phyloP scores from a whole-genome alignment of 2,888 invertebrate genomes.

The Phytoseiulus persimilis region DNA sequence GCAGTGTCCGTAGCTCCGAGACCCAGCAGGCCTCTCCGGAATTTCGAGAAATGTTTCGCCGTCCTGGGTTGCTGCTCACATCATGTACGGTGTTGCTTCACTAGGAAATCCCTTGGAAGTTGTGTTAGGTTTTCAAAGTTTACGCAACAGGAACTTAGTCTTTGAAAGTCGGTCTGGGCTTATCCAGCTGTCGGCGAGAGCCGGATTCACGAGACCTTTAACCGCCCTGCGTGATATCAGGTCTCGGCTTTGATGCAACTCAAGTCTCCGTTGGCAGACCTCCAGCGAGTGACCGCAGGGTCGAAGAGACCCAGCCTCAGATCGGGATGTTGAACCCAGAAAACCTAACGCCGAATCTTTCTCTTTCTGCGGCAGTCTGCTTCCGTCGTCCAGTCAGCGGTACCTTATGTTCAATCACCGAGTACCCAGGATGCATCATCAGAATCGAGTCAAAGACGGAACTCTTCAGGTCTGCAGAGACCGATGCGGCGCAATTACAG shows the following conservation, averaged over 20 bases:
- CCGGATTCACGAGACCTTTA: too few species aligned
- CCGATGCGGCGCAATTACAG: background rate
- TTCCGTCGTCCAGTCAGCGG: background rate
- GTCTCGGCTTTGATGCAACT: too few species aligned
- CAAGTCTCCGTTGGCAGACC: too few species aligned
- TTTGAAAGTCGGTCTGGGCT: too few species aligned
- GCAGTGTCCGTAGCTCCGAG: background rate
- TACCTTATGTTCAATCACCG: background rate
- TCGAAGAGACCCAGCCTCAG: too few species aligned
- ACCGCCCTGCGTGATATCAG: too few species aligned
- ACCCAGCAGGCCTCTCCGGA: background rate
- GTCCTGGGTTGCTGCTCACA: background rate
- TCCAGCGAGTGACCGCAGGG: too few species aligned
- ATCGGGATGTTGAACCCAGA: too few species aligned
- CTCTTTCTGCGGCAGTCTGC: background rate
- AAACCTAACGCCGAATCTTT: too few species aligned
- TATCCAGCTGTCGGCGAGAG: too few species aligned
- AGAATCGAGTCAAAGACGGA: background rate
- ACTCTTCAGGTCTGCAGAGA: background rate
- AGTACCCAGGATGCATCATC: background rate
- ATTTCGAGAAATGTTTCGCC: background rate
- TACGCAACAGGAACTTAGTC: too few species aligned
- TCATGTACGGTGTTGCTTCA: background rate
- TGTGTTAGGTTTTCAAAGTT: background rate
- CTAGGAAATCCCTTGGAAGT: background rate